Base-by-base conservation (phyloP, 2,888 invertebrate genomes). In the Biston stratarius region DNA sequence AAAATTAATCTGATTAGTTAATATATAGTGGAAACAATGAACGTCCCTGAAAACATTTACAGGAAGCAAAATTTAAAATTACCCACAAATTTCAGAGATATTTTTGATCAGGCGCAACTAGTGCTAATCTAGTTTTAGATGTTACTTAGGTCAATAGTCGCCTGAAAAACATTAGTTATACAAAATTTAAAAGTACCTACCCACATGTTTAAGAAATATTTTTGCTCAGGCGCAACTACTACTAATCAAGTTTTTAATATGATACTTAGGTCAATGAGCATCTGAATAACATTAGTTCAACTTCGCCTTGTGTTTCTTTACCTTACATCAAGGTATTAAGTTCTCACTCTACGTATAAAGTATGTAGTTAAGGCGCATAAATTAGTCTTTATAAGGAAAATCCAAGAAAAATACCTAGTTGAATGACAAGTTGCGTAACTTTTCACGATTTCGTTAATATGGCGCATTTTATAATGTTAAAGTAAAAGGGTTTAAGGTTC, bases 381-480 rank as follows among this genome's bases (percentile, higher is more conserved):
- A 78, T 77, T 69, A 63, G 72, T 76, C 82, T 77, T 61, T 80
- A 81, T 77, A 84, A 79, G 84, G 84, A 78, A 84, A 84, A 80
- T 76, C 24, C 57, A 57, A 63, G 64, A 61, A 63, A 70, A 64
- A 58, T 65, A 57, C 33, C 57, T 65, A 48, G 64, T 61, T 47
- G 42, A 63, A 55, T 65, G 64, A 58, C 47, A 55, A 9, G 65
- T 64, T 67, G 62, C 55, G 67, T 59, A 67, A 73, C n/a, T 53
- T 53, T 24, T 14, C 11, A 61, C 61, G 52, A 44, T 45, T 52
- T 45, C 14, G 48, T 47, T 47, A 58, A 49, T 45, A 56, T 44
- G 63, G 64, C 42, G 33, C 49, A 59, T 49, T 59, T 59, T 59
- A 56, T 38, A 44, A 57, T 38, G 61, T 51, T 55, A 12, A 59